Conservation (phyloP, 2,797 vertebrate species). For the Arctocebus calabarensis region DNA sequence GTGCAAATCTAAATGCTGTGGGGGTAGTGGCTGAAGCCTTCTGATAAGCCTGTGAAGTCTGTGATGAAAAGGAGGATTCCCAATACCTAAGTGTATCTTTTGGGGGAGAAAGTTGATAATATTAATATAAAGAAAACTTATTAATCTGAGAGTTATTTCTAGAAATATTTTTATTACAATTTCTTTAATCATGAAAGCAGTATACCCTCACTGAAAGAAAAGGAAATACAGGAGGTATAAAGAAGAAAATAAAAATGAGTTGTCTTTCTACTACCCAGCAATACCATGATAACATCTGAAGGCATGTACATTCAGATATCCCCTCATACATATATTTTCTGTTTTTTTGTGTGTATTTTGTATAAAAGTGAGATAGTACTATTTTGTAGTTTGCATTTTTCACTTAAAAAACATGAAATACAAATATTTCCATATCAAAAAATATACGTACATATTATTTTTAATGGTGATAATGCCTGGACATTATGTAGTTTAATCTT, state of each 20-base stretch:
- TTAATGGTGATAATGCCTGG: neutral
- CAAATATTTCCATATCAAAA: constrained; percentile 6
- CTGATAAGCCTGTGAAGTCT: neutral
- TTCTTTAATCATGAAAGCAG: neutral
- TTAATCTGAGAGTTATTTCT: neutral
- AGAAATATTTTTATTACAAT: neutral
- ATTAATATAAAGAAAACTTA: neutral
- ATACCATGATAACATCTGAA: neutral
- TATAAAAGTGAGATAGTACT: neutral
- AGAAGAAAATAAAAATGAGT: neutral
- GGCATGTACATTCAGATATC: neutral
- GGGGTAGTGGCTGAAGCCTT: neutral
- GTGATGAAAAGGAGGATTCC: neutral
- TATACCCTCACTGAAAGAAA: neutral
- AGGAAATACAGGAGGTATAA: neutral
- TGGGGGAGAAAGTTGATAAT: neutral
- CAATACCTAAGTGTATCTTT: neutral
- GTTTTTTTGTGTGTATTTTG: constrained; percentile 34
- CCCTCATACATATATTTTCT: neutral
- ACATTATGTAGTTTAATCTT: neutral
- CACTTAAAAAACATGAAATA: constrained; percentile 12
- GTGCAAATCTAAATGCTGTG: neutral
- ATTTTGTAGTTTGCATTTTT: constrained; percentile 46
- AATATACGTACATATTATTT: neutral
- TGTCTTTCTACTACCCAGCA: neutral